phyloP scores from a whole-genome alignment of 2,113 vertebrate species.

The Siniperca knerii region DNA sequence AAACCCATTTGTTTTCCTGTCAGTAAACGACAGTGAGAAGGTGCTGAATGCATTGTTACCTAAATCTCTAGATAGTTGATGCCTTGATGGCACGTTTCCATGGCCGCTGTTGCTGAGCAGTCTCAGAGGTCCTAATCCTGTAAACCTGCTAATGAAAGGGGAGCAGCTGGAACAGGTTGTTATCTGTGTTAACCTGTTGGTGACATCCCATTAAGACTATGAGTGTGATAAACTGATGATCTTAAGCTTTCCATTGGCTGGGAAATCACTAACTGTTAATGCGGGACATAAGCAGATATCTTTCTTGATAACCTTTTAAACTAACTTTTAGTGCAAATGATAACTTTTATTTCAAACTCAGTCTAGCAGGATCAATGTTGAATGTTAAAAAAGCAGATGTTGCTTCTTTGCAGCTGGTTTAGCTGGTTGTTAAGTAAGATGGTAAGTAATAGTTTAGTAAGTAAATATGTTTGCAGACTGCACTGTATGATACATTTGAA shows the following conservation, averaged over 20 bases:
- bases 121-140: conserved; percentile 20
- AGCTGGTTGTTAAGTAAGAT: not conserved
- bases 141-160: conserved; percentile 36
- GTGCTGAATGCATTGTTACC: not conserved
- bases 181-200: conserved; percentile 19
- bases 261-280: not conserved
- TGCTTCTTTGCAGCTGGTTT: not conserved
- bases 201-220: not conserved
- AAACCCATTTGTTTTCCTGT: conserved; percentile 21
- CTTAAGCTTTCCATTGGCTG: not conserved
- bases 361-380: not conserved
- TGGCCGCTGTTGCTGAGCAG: conserved; percentile 61
- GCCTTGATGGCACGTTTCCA: conserved; percentile 35
- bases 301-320: not conserved
- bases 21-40: not conserved
- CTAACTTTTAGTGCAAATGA: not conserved
- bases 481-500: too few relatives aligned
- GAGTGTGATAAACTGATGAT: not conserved
- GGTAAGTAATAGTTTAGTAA: not conserved
- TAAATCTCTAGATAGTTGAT: conserved; percentile 44
- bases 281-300: not conserved
- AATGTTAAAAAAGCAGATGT: not conserved
- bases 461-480: too few relatives aligned
- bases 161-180: conserved; percentile 34
- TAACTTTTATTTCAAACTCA: not conserved